Evolutionary conservation across 2,888 invertebrate species (phyloP).

Genomic region (Theretra japonica): DNA sequence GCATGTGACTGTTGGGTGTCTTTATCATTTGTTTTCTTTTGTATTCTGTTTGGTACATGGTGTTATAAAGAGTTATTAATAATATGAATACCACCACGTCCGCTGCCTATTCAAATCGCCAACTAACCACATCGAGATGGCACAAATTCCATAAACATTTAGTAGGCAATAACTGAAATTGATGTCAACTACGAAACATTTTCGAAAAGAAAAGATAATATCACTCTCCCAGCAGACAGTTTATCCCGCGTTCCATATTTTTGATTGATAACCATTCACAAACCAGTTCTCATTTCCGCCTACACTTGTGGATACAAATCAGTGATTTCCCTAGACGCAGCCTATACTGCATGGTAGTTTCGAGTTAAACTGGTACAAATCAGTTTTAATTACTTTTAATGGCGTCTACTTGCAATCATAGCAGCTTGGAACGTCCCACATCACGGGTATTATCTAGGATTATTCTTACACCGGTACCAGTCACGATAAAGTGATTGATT

Average conservation of each 20-base stretch:
- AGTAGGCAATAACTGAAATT: not conserved
- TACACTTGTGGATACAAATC: not conserved
- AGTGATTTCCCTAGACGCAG: constrained; percentile 15
- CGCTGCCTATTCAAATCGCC: too few relatives aligned
- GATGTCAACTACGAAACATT: not conserved
- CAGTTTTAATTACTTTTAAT: constrained; percentile 6
- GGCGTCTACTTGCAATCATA: not conserved
- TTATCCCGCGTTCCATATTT: not conserved
- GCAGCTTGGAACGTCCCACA: too few relatives aligned
- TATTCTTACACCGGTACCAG: too few relatives aligned
- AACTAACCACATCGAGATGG: too few relatives aligned
- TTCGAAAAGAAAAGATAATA: not conserved
- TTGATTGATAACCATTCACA: not conserved
- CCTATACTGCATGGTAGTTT: not conserved
- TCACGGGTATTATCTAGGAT: too few relatives aligned
- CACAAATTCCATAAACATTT: too few relatives aligned
- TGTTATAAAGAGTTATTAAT: too few relatives aligned
- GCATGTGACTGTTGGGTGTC: too few relatives aligned
- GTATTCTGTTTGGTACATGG: too few relatives aligned
- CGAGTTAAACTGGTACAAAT: not conserved
- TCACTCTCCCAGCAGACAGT: not conserved
- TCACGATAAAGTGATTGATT: too few relatives aligned
- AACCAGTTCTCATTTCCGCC: not conserved
- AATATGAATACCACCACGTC: too few relatives aligned
- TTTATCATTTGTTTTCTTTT: too few relatives aligned